Percentiles rank a stretch among this genome's conserved stretches.
These are phyloP conservation scores for Sturmia bella DNA, from an alignment of 2,888 invertebrate species.

Conservation along the genomic window DNA sequence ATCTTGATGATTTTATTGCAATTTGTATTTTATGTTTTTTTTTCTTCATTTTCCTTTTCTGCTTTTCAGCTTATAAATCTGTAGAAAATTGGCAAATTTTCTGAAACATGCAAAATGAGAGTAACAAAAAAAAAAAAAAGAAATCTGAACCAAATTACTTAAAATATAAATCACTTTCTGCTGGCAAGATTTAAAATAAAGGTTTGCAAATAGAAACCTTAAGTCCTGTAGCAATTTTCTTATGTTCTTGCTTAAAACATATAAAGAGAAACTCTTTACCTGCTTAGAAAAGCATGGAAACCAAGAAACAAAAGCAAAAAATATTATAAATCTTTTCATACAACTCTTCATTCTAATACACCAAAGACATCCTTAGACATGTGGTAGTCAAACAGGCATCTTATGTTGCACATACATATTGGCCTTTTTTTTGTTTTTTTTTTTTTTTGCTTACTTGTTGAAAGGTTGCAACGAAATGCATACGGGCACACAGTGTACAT, in stretches of 20 bases:
- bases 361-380: constrained; percentile 44
- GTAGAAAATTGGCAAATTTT: constrained; percentile 63
- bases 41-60: no score
- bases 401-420: background rate
- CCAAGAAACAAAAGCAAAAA: background rate
- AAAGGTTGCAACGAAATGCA: constrained; percentile 38
- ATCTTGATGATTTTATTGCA: constrained; percentile 48
- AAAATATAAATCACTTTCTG: constrained; percentile 47
- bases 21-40: constrained; percentile 47
- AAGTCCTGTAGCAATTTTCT: constrained; percentile 24
- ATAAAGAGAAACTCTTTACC: constrained; percentile 14
- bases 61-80: constrained; percentile 56
- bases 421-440: no score
- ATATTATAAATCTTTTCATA: constrained; percentile 33
- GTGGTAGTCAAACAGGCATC: constrained; percentile 37
- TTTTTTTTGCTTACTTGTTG: constrained; percentile 43
- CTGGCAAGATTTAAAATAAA: background rate
- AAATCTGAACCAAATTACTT: constrained; percentile 35
- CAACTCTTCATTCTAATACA: constrained; percentile 54
- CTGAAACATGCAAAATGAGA: background rate
- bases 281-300: background rate
- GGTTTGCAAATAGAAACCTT: constrained; percentile 33
- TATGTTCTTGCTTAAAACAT: background rate
- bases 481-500: constrained; percentile 8
- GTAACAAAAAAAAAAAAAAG: background rate